A percentile compares a stretch with the other conserved stretches of the same genome.
phyloP scores from a whole-genome alignment of 2,797 vertebrate genomes.

The Syngnathus acus region DNA sequence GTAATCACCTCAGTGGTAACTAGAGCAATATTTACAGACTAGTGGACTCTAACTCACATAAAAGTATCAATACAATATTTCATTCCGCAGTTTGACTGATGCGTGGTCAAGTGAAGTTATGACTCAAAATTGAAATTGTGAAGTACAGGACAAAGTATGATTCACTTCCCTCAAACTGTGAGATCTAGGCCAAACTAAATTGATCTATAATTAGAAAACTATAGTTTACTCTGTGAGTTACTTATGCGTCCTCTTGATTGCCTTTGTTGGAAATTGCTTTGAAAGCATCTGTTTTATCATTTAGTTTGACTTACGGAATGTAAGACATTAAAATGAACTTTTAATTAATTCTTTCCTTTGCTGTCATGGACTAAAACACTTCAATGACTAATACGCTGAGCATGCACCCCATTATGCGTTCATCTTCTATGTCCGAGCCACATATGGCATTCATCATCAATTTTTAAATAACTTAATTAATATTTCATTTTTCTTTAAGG shows the following conservation, averaged over 20 bases:
- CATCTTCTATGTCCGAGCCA: conserved; percentile 55
- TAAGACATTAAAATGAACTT: conserved; percentile 54
- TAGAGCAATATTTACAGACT: too few relatives aligned
- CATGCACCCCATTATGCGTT: conserved; percentile 58
- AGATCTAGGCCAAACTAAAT: conserved; percentile 54
- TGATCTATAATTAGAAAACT: conserved; percentile 46
- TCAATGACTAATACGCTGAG: conserved; percentile 63
- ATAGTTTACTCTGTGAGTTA: conserved; percentile 32
- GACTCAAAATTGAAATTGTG: not conserved
- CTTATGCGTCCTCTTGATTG: conserved; percentile 44
- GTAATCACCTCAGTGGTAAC: conserved; percentile 11
- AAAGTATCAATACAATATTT: conserved; percentile 31
- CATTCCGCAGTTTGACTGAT: conserved; percentile 14
- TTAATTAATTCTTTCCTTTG: conserved; percentile 60
- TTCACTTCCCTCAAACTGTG: conserved; percentile 31
- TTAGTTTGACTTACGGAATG: conserved; percentile 53
- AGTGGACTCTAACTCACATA: conserved; percentile 19
- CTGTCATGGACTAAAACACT: conserved; percentile 62
- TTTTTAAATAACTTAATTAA: conserved; percentile 70
- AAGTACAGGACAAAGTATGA: not conserved
- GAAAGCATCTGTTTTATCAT: conserved; percentile 64
- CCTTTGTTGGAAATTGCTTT: conserved; percentile 59
- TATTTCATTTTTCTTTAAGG: conserved; percentile 67
- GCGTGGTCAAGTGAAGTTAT: conserved; percentile 17
- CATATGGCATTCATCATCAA: conserved; percentile 66